phyloP scores from a whole-genome alignment of 2,888 invertebrate species.

The Drosophila demipolita region DNA sequence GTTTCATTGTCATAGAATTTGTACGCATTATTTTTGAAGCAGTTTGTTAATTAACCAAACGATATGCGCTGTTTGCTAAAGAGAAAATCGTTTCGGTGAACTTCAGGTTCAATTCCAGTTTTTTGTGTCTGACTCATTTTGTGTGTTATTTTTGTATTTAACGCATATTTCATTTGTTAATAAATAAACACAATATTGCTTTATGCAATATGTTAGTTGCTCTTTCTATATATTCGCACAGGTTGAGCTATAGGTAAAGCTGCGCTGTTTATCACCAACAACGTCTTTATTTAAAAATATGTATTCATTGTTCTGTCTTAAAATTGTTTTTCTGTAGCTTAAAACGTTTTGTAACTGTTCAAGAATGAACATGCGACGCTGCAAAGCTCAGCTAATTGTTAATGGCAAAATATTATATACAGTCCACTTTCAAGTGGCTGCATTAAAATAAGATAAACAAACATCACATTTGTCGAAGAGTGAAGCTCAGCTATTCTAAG shows the following conservation, averaged over 20 bases:
- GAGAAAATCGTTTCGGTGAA: conserved; percentile 37
- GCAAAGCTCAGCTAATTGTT: no score
- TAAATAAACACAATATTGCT: conserved; percentile 2
- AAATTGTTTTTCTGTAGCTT: background rate
- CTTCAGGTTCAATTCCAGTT: conserved; percentile 31
- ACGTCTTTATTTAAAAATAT: background rate
- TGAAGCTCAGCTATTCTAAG: no score
- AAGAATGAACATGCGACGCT: no score
- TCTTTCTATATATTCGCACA: background rate
- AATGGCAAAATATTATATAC: no score
- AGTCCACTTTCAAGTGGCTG: no score
- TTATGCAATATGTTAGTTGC: background rate
- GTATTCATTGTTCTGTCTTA: background rate
- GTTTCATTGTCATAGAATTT: conserved; percentile 52
- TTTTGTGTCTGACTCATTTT: conserved; percentile 40
- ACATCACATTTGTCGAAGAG: no score
- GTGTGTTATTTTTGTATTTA: conserved; percentile 36
- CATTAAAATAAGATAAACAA: no score
- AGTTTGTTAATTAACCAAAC: conserved; percentile 16
- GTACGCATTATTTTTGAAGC: conserved; percentile 40
- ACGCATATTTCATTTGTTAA: conserved; percentile 21
- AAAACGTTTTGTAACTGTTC: background rate
- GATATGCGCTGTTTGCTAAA: conserved; percentile 10
- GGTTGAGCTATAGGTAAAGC: background rate
- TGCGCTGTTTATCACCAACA: background rate